A percentile compares a stretch with the other conserved stretches of the same genome.
These are phyloP conservation scores for Vultur gryphus DNA, from an alignment of 2,797 vertebrate genomes.

Conservation along the genomic window DNA sequence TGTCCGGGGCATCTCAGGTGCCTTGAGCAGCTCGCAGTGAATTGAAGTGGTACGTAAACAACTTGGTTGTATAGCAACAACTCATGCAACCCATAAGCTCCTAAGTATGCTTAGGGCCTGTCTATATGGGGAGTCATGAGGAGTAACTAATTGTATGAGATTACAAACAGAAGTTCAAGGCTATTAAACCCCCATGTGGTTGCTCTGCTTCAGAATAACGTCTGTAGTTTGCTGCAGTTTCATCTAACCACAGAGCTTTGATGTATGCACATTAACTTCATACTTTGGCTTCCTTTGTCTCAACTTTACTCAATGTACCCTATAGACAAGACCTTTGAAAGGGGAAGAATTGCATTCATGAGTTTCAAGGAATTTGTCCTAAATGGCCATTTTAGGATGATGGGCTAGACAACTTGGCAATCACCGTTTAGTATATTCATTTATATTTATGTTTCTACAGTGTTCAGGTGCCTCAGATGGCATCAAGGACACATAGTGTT, in stretches of 20 bases:
- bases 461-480: neutral
- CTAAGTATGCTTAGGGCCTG: neutral
- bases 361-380: neutral
- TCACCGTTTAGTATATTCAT: neutral
- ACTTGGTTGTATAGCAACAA: rapidly evolving
- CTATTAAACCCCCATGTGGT: neutral
- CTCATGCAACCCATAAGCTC: rapidly evolving
- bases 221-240: neutral
- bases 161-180: neutral
- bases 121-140: neutral
- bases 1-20: rapidly evolving
- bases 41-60: rapidly evolving
- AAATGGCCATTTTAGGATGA: neutral
- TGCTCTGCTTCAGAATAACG: neutral
- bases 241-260: neutral
- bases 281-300: neutral
- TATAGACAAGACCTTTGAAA: neutral
- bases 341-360: neutral
- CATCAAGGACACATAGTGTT: neutral
- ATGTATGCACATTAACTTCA: neutral
- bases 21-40: neutral
- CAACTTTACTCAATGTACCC: neutral
- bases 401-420: neutral
- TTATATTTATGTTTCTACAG: neutral
- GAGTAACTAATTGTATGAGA: neutral